Evolutionary conservation across 2,797 vertebrate species (phyloP), one percentile per base, ranked within the genome.

Genomic region (Hippoglossus hippoglossus): DNA sequence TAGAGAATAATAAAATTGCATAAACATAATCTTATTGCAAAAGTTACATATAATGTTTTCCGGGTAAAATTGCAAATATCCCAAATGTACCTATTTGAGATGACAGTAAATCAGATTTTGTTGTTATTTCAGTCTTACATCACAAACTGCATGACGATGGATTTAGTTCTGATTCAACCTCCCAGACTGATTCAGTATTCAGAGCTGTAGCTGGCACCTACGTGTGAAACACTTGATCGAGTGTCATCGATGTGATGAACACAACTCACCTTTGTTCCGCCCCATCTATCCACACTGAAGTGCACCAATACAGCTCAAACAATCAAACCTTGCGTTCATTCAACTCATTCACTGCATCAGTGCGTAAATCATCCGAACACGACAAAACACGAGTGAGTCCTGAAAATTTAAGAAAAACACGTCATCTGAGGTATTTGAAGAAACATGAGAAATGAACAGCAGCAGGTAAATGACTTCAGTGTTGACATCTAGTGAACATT

Each of bases 401-500:
- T 66, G 19, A 21, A 65, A 75, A 67, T 21, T 0, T 72, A 75
- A 46, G 18, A 44, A 77, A 75, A 61, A 19, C 28, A 47, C 65
- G 54, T 36, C 26, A 61, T 77, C 68, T 70, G 78, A 87, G 79
- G 78, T 86, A 84, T 83, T 83, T 86, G 62, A 68, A 16, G 44
- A 39, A 39, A 39, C 36, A 39, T 12, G 36, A 36, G 36, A 39
- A 39, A 39, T 13, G 12, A 39, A 39, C 36, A 39, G 36, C 36
- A 39, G 36, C 36, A 39, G 36, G 36, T 58, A 53, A 63, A 47
- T 15, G 57, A 80, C 52, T 69, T 55, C 51, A 75, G 44, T 75
- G 41, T 57, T 84, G 73, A 86, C 81, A 80, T 85, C 85, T 86
- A 75, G 71, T 52, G 67, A 81, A 73, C 70, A 57, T 79, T 83